Evolutionary conservation across 2,113 vertebrate genomes (phyloP), one percentile per base, ranked within the genome.

Genomic region (Furnarius figulus): DNA sequence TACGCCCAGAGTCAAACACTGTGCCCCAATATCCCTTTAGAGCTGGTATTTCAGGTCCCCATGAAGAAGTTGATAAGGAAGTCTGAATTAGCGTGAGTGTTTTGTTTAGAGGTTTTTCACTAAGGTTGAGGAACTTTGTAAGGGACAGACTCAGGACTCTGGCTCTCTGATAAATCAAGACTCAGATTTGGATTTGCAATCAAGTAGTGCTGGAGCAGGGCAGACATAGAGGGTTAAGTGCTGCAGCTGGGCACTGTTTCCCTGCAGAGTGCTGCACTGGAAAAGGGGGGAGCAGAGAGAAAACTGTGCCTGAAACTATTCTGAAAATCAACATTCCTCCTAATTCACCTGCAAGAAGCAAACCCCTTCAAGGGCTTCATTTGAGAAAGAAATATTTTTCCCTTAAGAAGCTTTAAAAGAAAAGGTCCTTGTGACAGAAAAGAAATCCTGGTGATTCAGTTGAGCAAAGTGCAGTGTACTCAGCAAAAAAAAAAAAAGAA

Each of bases 261-360:
- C 33, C 33, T 66, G 46, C 28, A 39, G 7, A 18, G n/a, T 31
- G 40, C 33, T 94, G 76, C n/a, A 9, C 25, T 76, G 50, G 88
- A 44, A 68, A 87, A 22, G 9, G 0, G 2, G 12, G 10, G 42
- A 77, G 31, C 59, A 67, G 66, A 72, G 35, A 59, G 46, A 91
- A 88, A 81, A 9, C 12, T 19, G 4, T 59, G 27, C 58, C 61
- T 86, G 59, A 80, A 76, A 77, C 27, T 1, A 0, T 52, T 71
- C 33, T 85, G 23, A 59, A 92, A 94, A 53, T 1, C 7, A 68
- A 24, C 13, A 23, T 84, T 80, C 83, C 81, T 90, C 52, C 33
- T 78, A 93, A 78, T 83, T 92, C 78, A 94, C 85, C 79, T 96
- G 76, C 73, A 89, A 61, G 52, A 83, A 74, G 47, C 28, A 75